phyloP scores from a whole-genome alignment of 1,140 invertebrate species.

The Dolichoris vasculosae region DNA sequence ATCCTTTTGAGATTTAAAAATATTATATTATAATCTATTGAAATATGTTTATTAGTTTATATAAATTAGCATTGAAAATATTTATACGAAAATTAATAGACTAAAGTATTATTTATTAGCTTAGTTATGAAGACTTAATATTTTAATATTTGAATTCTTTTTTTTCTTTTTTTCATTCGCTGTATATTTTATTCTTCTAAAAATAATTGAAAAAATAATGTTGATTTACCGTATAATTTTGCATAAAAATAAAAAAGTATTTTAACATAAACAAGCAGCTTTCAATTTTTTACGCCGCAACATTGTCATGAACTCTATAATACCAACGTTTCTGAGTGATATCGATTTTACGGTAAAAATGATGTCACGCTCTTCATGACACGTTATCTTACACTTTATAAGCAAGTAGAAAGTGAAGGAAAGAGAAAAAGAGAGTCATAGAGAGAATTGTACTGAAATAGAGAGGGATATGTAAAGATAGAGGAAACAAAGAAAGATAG shows the following conservation, averaged over 20 bases:
- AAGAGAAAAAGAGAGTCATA: neutral
- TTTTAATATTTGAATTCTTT: too few relatives aligned
- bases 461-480: neutral
- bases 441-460: neutral
- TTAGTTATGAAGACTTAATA: too few relatives aligned
- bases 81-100: too few relatives aligned
- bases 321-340: slow-evolving; percentile 1
- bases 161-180: too few relatives aligned
- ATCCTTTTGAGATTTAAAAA: too few relatives aligned
- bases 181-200: neutral
- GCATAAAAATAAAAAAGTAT: neutral
- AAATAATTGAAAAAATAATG: neutral
- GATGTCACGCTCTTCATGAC: slow-evolving; percentile 8
- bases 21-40: too few relatives aligned
- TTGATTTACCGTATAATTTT: neutral
- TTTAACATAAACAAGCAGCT: neutral
- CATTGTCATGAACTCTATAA: slow-evolving; percentile 3
- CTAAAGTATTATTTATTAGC: too few relatives aligned
- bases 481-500: slow-evolving; percentile 23
- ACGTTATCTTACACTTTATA: slow-evolving; percentile 12
- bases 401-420: neutral
- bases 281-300: neutral
- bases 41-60: too few relatives aligned
- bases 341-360: slow-evolving; percentile 21
- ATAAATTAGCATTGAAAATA: too few relatives aligned